Evolutionary conservation across 2,113 vertebrate genomes (phyloP).

Genomic region (Heteronetta atricapilla): DNA sequence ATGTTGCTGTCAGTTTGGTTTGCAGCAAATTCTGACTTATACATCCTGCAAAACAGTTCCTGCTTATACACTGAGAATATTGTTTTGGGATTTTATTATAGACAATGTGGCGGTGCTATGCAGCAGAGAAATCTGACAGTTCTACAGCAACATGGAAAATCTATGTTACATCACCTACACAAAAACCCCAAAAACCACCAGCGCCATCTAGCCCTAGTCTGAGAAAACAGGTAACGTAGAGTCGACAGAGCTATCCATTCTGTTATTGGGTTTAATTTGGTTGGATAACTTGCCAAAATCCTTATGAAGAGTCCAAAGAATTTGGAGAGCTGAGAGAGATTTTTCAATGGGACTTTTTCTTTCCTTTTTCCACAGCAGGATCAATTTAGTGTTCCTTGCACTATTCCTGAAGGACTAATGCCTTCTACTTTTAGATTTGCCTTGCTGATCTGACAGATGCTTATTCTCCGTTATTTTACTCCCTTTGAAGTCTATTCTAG

Average conservation of each 20-base stretch:
- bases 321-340: neutral
- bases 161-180: slow-evolving; percentile 76
- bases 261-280: neutral
- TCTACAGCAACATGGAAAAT: slow-evolving; percentile 89
- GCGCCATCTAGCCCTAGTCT: slow-evolving; percentile 75
- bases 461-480: neutral
- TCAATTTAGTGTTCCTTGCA: neutral
- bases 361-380: neutral
- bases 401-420: neutral
- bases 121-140: slow-evolving; percentile 83
- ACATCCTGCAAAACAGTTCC: neutral
- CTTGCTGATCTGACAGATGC: neutral
- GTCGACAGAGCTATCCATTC: neutral
- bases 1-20: neutral
- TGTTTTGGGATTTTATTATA: slow-evolving; percentile 17
- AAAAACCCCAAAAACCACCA: slow-evolving; percentile 56
- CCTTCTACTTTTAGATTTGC: neutral
- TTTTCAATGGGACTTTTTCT: neutral
- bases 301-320: fast-evolving
- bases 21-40: neutral
- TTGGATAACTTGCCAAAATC: neutral
- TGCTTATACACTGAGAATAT: neutral
- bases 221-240: slow-evolving; percentile 80
- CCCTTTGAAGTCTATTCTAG: neutral
- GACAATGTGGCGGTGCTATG: slow-evolving; percentile 90